phyloP scores from a whole-genome alignment of 2,797 vertebrate genomes.

The Squalus acanthias region DNA sequence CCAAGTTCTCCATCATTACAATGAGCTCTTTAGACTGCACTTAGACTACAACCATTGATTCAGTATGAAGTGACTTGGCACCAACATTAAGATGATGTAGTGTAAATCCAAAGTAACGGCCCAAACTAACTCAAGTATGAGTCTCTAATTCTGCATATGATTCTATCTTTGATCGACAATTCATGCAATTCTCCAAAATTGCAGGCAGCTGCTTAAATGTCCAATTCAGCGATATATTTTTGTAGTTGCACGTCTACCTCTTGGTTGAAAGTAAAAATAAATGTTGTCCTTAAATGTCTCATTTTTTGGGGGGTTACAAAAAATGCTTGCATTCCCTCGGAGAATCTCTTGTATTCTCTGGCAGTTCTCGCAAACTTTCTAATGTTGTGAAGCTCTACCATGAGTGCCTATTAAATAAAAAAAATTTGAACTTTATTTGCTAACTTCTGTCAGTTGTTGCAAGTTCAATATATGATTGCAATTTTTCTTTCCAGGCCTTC shows the following conservation, averaged over 20 bases:
- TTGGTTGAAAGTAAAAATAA: neutral
- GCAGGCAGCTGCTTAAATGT: neutral
- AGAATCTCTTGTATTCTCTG: neutral
- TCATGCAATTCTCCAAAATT: neutral
- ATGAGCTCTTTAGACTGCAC: neutral
- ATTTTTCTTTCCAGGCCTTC: neutral
- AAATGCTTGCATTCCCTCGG: neutral
- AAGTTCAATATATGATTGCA: neutral
- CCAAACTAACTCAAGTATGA: neutral
- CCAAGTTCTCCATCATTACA: neutral
- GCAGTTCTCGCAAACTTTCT: neutral
- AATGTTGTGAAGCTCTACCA: neutral
- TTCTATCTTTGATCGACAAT: neutral
- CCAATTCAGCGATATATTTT: neutral
- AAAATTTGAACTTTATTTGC: neutral
- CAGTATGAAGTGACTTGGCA: neutral
- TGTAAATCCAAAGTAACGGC: neutral
- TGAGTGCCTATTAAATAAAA: neutral
- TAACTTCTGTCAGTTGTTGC: neutral
- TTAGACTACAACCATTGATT: neutral
- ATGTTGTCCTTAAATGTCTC: neutral
- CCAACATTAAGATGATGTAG: neutral
- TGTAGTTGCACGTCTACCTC: neutral
- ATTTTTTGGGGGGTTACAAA: neutral
- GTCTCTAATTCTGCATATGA: neutral